Percentiles rank a stretch among this genome's conserved stretches.
Evolutionary conservation across 2,113 vertebrate genomes (phyloP).

Genomic region (Hippocampus zosterae): DNA sequence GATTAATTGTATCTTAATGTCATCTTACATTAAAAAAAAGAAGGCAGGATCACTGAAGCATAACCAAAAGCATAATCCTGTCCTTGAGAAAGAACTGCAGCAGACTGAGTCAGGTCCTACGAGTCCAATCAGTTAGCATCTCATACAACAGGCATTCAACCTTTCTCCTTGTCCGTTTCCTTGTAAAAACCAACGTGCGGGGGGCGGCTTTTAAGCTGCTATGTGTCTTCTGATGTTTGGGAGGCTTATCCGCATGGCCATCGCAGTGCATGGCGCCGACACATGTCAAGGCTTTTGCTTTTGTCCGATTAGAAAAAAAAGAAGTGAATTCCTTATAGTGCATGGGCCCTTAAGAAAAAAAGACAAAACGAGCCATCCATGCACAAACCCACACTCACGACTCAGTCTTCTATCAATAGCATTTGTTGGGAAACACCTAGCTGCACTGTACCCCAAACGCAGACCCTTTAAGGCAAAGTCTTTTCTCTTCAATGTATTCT

Average conservation of each 20-base stretch:
- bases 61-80: slow-evolving; percentile 42
- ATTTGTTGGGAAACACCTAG: slow-evolving; percentile 62
- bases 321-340: slow-evolving; percentile 59
- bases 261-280: slow-evolving; percentile 56
- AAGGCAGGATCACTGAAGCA: slow-evolving; percentile 22
- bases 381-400: slow-evolving; percentile 31
- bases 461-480: slow-evolving; percentile 69
- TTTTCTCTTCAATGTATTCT: slow-evolving; percentile 15
- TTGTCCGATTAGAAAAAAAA: slow-evolving; percentile 31
- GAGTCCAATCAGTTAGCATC: slow-evolving; percentile 27
- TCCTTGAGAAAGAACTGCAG: slow-evolving; percentile 21
- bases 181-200: slow-evolving; percentile 54
- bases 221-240: slow-evolving; percentile 45
- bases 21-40: slow-evolving; percentile 9
- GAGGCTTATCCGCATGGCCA: slow-evolving; percentile 62
- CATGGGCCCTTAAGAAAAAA: slow-evolving; percentile 47
- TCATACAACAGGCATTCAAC: slow-evolving; percentile 45
- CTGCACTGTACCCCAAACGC: slow-evolving; percentile 49
- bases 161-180: slow-evolving; percentile 34
- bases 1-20: slow-evolving; percentile 20
- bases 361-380: no score
- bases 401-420: slow-evolving; percentile 47
- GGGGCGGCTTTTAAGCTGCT: slow-evolving; percentile 65
- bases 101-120: slow-evolving; percentile 9
- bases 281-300: slow-evolving; percentile 29